phyloP scores from a whole-genome alignment of 2,113 vertebrate species.

The Megaceryle torquata region DNA sequence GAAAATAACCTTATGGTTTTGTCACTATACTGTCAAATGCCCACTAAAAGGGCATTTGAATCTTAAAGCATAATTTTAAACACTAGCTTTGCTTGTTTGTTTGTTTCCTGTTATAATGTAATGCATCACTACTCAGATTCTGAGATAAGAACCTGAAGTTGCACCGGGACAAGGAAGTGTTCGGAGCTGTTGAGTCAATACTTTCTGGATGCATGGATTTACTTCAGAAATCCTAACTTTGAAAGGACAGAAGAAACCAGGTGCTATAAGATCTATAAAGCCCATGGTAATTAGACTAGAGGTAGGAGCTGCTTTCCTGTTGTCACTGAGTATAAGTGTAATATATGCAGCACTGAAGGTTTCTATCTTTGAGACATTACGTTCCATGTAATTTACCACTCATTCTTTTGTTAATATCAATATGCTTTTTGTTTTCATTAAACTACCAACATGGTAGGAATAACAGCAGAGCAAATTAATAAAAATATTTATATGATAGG shows the following conservation, averaged over 20 bases:
- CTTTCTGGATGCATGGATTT: conserved; percentile 10
- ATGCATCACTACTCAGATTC: not conserved
- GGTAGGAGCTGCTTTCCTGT: not conserved
- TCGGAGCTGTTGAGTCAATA: not conserved
- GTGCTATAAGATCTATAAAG: not conserved
- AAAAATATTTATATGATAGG: not conserved
- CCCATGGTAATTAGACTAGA: not conserved
- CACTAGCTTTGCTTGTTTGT: not conserved
- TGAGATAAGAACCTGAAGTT: not conserved
- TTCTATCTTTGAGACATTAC: not conserved
- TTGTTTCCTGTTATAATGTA: not conserved
- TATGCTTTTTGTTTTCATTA: not conserved
- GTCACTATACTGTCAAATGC: not conserved
- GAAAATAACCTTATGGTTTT: not conserved
- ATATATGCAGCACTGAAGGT: not conserved
- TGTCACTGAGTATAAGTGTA: not conserved
- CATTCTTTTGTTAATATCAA: not conserved
- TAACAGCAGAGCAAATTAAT: not conserved
- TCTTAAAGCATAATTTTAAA: not conserved
- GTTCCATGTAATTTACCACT: not conserved
- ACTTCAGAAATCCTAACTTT: not conserved
- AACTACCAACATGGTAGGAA: not conserved
- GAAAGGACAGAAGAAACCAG: not conserved
- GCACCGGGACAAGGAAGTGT: not conserved
- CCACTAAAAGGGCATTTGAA: not conserved